These are phyloP conservation scores for Brachyptera risi DNA, from an alignment of 2,888 invertebrate species.

Conservation along the genomic window DNA sequence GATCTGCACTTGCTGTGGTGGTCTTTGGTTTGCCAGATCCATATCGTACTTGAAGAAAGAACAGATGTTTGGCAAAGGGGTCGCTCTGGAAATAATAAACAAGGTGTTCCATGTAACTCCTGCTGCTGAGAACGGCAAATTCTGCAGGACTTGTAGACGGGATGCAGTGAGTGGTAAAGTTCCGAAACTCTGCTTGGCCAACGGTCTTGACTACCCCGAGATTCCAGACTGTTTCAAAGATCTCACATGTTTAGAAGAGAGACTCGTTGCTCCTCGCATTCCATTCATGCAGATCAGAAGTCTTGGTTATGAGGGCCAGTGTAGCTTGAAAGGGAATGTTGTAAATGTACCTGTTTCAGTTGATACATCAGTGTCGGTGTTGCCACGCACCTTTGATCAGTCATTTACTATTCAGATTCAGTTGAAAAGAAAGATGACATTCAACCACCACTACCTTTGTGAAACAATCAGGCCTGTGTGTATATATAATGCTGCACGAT, in stretches of 20 bases:
- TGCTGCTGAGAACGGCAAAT: not conserved
- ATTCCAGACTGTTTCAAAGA: slow-evolving; percentile 34
- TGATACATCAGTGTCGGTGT: slow-evolving; percentile 17
- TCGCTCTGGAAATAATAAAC: not conserved
- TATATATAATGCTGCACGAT: slow-evolving; percentile 27
- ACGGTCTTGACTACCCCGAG: slow-evolving; percentile 33
- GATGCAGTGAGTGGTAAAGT: not conserved
- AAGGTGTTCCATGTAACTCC: too few species aligned
- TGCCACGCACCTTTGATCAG: slow-evolving; percentile 26
- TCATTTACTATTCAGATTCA: slow-evolving; percentile 12
- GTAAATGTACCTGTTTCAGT: slow-evolving; percentile 36
- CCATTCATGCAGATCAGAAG: slow-evolving; percentile 42
- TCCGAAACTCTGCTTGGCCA: too few species aligned
- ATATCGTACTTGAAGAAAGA: not conserved
- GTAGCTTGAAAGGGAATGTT: slow-evolving; percentile 33
- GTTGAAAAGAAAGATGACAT: too few species aligned
- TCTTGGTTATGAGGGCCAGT: slow-evolving; percentile 36
- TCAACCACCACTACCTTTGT: slow-evolving; percentile 24
- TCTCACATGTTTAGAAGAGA: slow-evolving; percentile 39
- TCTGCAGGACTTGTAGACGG: not conserved
- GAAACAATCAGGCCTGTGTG: slow-evolving; percentile 31
- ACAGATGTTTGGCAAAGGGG: not conserved
- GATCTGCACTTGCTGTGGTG: not conserved
- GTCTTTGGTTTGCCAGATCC: not conserved
- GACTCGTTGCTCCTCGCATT: too few species aligned